phyloP scores from a whole-genome alignment of 2,113 vertebrate genomes.

The Neodontobutis hainanensis region DNA sequence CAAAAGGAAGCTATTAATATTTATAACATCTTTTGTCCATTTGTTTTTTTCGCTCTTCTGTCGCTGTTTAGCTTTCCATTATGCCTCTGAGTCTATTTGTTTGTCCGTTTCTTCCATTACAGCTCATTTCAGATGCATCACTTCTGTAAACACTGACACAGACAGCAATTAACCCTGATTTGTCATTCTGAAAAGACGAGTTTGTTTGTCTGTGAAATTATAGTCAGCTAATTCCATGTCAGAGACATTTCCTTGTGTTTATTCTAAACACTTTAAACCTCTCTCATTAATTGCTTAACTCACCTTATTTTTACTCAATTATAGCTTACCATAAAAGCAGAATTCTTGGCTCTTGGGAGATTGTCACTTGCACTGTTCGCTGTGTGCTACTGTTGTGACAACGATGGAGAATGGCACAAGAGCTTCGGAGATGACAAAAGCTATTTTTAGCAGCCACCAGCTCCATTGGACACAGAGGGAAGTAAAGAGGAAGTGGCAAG shows the following conservation, averaged over 20 bases:
- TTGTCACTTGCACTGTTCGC: not conserved
- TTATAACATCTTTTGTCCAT: too few relatives aligned
- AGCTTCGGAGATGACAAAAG: slow-evolving; percentile 56
- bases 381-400: slow-evolving; percentile 41
- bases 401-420: slow-evolving; percentile 39
- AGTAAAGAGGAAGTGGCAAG: slow-evolving; percentile 20
- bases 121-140: slow-evolving; percentile 17
- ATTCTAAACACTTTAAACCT: slow-evolving; percentile 35
- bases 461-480: slow-evolving; percentile 30
- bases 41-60: too few relatives aligned
- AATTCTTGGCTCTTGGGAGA: slow-evolving; percentile 25
- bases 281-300: slow-evolving; percentile 23
- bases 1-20: slow-evolving; percentile 3
- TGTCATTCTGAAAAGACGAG: slow-evolving; percentile 28
- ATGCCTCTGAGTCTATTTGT: not conserved
- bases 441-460: slow-evolving; percentile 71
- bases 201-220: slow-evolving; percentile 46
- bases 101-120: not conserved
- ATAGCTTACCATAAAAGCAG: not conserved
- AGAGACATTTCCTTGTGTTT: slow-evolving; percentile 19
- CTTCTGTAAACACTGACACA: slow-evolving; percentile 26
- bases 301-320: not conserved
- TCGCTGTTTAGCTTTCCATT: not conserved
- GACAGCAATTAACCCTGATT: slow-evolving; percentile 46
- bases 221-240: slow-evolving; percentile 35